Base-by-base conservation (phyloP, 2,888 invertebrate genomes). In the Leptopilina syphax region DNA sequence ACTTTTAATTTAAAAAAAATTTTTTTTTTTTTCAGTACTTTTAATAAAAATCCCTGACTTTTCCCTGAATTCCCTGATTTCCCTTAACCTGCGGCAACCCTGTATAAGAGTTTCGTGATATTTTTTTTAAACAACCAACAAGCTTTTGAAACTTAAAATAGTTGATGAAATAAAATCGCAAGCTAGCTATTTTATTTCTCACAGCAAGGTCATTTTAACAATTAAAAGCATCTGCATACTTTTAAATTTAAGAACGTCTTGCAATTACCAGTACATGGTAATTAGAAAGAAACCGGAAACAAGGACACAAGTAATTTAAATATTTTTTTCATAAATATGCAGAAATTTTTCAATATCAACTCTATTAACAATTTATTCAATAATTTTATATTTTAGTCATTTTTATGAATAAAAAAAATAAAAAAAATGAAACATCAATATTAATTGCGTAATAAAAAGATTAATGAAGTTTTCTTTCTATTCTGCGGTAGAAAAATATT, bases 161-260 rank as follows among this genome's bases (percentile, higher is more conserved):
- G 47, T 47, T 60, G 60, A 60, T 60, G 24, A 68, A 12, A 27
- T 50, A 50, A 10, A 54, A 70, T 70, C 13, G 27, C 70, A 34
- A 47, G 18, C 70, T 13, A 50, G 24, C 12, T 24, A 24, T 63
- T 68, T 70, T 13, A 50, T 50, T 50, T 70, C 12, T 50, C 44
- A 12, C 7, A 13, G 24, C 50, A 70, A 70, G 68, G 68, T 70
- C 27, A 13, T 68, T 66, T 66, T 34, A 41, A 66, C 41, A 66
- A 66, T 66, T 66, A 66, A 41, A 66, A 66, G 66, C 41, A 44
- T 41, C 50, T 24, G 68, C 47, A 50, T 68, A 50, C 50, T 50
- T 68, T 50, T 68, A 12, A 68, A 68, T 9, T 50, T 50, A 68
- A 68, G 68, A 24, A 50, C 1, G 47, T 47, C 68, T 66, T 68